A percentile compares a stretch with the other conserved stretches of the same genome.
Evolutionary conservation across 2,113 vertebrate species (phyloP).

Genomic region (Bubalus kerabau): DNA sequence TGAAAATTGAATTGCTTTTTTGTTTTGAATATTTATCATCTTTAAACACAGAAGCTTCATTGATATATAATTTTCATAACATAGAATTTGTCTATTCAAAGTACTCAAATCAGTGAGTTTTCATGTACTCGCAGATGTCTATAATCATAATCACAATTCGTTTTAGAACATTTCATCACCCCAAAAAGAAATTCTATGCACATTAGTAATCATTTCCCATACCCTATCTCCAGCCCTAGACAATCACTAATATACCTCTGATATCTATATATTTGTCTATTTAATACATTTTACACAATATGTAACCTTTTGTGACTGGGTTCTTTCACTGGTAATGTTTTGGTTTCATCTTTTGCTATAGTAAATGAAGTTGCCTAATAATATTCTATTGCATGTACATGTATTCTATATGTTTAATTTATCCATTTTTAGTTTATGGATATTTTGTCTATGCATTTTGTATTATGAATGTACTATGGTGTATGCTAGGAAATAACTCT

Average conservation of each 20-base stretch:
- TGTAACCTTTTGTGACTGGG: neutral
- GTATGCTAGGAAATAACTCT: neutral
- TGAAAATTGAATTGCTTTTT: neutral
- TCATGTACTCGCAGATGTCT: accelerated
- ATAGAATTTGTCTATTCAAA: neutral
- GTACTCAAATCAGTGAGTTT: neutral
- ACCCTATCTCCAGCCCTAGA: neutral
- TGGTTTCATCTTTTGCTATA: neutral
- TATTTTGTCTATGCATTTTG: neutral
- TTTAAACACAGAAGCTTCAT: neutral
- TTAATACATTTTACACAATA: neutral
- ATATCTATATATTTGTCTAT: neutral
- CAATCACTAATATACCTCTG: neutral
- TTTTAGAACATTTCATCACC: neutral
- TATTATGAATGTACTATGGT: neutral
- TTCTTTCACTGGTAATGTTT: neutral
- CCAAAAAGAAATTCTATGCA: neutral
- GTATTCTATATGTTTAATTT: neutral
- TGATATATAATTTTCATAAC: neutral
- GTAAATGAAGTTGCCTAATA: neutral
- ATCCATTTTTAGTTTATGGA: neutral
- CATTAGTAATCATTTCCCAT: neutral
- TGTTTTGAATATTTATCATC: neutral
- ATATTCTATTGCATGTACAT: neutral
- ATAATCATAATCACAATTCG: neutral